These are phyloP conservation scores for Lutjanus erythropterus DNA, from an alignment of 2,113 vertebrate genomes.

Conservation along the genomic window DNA sequence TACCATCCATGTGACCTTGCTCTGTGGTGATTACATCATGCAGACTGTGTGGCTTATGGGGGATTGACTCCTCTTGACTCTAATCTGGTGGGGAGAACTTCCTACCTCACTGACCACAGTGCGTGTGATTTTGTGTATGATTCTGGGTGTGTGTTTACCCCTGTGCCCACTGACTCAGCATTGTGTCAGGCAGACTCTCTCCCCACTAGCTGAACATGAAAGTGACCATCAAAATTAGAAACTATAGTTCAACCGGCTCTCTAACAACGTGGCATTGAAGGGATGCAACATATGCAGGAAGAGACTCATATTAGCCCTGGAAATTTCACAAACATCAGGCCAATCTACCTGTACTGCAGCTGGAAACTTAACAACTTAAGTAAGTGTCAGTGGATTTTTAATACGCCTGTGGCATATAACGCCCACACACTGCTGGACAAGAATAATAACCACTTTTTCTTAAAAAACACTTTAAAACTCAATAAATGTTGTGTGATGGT, in stretches of 20 bases:
- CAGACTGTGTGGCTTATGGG: conserved; percentile 63
- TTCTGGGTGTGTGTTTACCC: background rate
- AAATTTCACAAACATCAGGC: background rate
- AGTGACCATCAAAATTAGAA: background rate
- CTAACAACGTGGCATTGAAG: background rate
- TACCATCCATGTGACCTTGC: conserved; percentile 62
- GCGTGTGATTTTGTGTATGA: conserved; percentile 14
- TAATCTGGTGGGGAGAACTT: conserved; percentile 71
- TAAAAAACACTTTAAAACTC: background rate
- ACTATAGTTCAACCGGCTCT: background rate
- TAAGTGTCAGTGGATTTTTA: background rate
- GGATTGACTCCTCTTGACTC: conserved; percentile 59
- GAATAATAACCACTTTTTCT: background rate
- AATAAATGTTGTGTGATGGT: background rate
- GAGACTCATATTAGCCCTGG: background rate
- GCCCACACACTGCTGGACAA: background rate
- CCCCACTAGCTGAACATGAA: conserved; percentile 3
- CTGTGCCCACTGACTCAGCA: conserved; percentile 40
- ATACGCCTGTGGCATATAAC: background rate
- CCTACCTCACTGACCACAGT: conserved; percentile 48
- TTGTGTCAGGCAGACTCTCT: conserved; percentile 6
- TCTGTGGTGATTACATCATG: conserved; percentile 74
- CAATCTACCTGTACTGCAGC: too few species aligned
- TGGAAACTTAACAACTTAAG: background rate
- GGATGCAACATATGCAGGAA: background rate